phyloP scores from a whole-genome alignment of 2,888 invertebrate species.

The Drosophila anceps region DNA sequence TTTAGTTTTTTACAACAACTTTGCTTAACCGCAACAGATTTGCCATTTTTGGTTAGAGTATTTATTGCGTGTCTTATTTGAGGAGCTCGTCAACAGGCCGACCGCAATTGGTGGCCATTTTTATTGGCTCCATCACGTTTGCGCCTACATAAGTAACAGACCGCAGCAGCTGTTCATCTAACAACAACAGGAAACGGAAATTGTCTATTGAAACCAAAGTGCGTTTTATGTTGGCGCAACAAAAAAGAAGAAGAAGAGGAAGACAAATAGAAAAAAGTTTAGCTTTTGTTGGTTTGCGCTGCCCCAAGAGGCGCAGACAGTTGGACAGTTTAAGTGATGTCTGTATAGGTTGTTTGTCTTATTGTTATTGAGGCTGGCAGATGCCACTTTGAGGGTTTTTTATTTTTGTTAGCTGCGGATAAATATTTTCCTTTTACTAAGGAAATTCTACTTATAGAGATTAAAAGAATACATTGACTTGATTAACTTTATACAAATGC shows the following conservation, averaged over 20 bases:
- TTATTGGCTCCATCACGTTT: conserved; percentile 67
- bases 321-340: conserved; percentile 76
- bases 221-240: conserved; percentile 55
- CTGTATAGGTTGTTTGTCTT: conserved; percentile 48
- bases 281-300: conserved; percentile 27
- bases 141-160: conserved; percentile 41
- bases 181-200: conserved; percentile 76
- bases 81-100: neutral
- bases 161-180: conserved; percentile 64
- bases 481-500: neutral
- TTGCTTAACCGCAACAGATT: neutral
- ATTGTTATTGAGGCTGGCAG: conserved; percentile 31
- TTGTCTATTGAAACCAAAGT: conserved; percentile 67
- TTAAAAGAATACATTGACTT: conserved; percentile 1
- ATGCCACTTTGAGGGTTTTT: neutral
- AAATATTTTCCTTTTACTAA: neutral
- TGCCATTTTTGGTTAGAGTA: neutral
- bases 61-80: neutral
- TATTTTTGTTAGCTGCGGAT: neutral
- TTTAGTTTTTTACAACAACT: neutral
- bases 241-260: neutral
- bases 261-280: conserved; percentile 36
- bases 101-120: conserved; percentile 60
- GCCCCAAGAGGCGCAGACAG: conserved; percentile 48
- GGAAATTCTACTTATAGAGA: neutral